Conservation (phyloP, 2,888 invertebrate species). For the Agrotis exclamationis region DNA sequence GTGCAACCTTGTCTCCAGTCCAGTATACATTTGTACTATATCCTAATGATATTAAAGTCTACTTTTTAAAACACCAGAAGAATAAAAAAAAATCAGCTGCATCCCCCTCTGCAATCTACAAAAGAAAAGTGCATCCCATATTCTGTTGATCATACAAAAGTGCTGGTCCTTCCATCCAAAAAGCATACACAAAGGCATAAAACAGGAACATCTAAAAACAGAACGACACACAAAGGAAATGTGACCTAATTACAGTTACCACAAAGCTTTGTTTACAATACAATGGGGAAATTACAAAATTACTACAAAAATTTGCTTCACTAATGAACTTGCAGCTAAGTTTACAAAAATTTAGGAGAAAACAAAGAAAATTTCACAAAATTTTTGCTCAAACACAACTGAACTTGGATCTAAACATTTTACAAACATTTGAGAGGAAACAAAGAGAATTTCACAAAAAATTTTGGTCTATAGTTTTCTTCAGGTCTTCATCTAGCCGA, state of each 20-base stretch:
- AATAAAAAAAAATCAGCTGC: neutral
- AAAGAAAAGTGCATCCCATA: constrained; percentile 43
- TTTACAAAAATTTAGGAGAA: neutral
- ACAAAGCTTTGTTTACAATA: constrained; percentile 28
- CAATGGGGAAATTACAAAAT: neutral
- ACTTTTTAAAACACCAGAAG: neutral
- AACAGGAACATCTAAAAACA: constrained; percentile 45
- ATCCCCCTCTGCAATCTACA: constrained; percentile 23
- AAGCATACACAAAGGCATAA: constrained; percentile 20
- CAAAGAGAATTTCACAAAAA: neutral
- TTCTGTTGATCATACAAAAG: neutral
- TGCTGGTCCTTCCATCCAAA: constrained; percentile 5
- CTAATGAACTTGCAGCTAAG: neutral
- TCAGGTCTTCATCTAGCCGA: constrained; percentile 35
- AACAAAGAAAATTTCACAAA: constrained; percentile 11
- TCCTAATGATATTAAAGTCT: neutral
- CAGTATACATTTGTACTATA: no score
- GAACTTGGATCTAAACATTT: constrained; percentile 1
- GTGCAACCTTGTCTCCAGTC: constrained; percentile 27
- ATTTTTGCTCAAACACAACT: neutral
- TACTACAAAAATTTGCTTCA: constrained; percentile 18
- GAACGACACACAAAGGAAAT: constrained; percentile 43
- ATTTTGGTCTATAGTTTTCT: constrained; percentile 16
- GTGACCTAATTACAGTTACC: constrained; percentile 36
- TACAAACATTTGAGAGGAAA: constrained; percentile 1